Evolutionary conservation across 2,888 invertebrate species (phyloP).

Genomic region (Scaptomyza tumidula): DNA sequence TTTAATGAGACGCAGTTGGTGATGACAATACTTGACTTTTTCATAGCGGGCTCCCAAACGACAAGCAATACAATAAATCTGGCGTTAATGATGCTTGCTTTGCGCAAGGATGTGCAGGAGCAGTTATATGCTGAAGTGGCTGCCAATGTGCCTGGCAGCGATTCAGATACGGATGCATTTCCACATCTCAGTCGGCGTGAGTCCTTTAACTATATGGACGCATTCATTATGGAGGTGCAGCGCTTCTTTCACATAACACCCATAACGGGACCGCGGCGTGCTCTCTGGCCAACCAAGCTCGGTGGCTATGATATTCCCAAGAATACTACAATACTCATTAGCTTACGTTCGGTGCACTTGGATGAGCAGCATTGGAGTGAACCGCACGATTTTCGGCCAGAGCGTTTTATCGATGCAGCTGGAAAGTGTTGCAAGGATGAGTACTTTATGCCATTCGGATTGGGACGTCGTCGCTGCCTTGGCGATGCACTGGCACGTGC

Average conservation of each 20-base stretch:
- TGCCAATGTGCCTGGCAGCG: constrained; percentile 67
- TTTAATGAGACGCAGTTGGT: constrained; percentile 87
- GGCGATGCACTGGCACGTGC: constrained; percentile 88
- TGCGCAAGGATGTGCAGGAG: constrained; percentile 86
- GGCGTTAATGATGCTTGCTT: constrained; percentile 86
- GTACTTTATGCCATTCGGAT: constrained; percentile 83
- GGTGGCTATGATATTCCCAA: constrained; percentile 86
- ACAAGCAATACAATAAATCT: constrained; percentile 88
- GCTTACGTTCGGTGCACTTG: constrained; percentile 86
- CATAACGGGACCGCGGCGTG: constrained; percentile 86
- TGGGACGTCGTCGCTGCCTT: constrained; percentile 88
- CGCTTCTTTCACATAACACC: constrained; percentile 86
- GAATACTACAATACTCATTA: constrained; percentile 86
- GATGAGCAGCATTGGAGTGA: constrained; percentile 87
- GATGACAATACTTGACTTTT: constrained; percentile 88
- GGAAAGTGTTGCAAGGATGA: constrained; percentile 78
- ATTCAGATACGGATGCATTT: constrained; percentile 47
- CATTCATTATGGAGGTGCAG: constrained; percentile 86
- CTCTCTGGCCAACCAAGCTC: constrained; percentile 85
- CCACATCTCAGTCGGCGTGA: constrained; percentile 82
- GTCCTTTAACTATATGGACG: constrained; percentile 86
- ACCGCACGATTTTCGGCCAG: constrained; percentile 87
- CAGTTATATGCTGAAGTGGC: constrained; percentile 86
- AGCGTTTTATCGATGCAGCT: constrained; percentile 86
- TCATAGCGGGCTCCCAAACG: constrained; percentile 88